Evolutionary conservation across 92 coral and sea anemone species (phyloP).

Genomic region (Phymanthus crucifer): DNA sequence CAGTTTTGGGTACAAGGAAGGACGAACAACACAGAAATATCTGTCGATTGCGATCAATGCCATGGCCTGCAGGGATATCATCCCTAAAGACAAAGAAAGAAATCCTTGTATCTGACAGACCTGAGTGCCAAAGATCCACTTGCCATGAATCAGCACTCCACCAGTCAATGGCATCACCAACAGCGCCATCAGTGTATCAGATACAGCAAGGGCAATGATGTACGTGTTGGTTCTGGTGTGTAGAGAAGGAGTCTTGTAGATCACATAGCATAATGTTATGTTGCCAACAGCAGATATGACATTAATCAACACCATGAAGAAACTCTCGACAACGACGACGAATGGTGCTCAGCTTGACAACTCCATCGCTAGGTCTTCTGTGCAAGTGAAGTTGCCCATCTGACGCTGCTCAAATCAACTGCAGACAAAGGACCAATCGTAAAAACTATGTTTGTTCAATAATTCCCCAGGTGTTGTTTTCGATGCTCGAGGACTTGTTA

Average conservation of each 20-base stretch:
- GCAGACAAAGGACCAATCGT: no score
- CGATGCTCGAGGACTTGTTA: no score
- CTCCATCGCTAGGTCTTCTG: no score
- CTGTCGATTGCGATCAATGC: constrained; percentile 5
- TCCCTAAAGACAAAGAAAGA: not conserved
- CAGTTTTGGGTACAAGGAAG: not conserved
- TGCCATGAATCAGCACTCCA: not conserved
- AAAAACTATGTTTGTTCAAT: no score
- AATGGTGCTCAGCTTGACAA: no score
- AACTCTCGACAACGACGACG: no score
- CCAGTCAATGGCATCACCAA: constrained; percentile 3
- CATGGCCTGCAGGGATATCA: not conserved
- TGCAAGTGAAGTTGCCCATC: no score
- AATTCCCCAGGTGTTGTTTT: no score
- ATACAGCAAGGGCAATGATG: not conserved
- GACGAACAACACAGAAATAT: not conserved
- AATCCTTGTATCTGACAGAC: constrained; percentile 1
- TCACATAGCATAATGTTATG: not conserved
- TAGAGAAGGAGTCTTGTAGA: constrained; percentile 6
- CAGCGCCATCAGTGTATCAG: constrained; percentile 7
- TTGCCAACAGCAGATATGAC: not conserved
- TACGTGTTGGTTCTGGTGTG: constrained; percentile 7
- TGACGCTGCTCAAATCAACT: no score
- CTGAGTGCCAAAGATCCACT: not conserved
- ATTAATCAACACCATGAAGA: not conserved